Evolutionary conservation across 2,113 vertebrate genomes (phyloP).

Genomic region (Gavialis gangeticus): DNA sequence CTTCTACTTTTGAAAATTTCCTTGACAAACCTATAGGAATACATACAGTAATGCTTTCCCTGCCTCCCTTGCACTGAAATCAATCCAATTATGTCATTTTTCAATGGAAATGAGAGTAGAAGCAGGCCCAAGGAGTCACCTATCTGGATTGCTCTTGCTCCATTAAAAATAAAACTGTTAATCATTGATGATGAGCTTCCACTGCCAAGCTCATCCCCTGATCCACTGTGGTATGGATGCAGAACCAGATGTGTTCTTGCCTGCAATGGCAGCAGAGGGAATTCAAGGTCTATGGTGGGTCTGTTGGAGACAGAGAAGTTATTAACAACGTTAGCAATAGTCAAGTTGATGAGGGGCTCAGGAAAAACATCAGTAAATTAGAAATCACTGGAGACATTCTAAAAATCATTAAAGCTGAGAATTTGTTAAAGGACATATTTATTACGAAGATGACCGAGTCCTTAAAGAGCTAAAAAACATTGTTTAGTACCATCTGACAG

Average conservation of each 20-base stretch:
- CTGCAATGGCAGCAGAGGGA: constrained; percentile 49
- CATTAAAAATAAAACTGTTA: constrained; percentile 47
- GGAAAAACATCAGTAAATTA: constrained; percentile 62
- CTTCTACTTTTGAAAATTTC: constrained; percentile 34
- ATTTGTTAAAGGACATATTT: constrained; percentile 57
- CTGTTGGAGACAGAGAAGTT: constrained; percentile 43
- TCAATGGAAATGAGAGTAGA: constrained; percentile 31
- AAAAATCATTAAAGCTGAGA: constrained; percentile 38
- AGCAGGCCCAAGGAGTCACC: constrained; percentile 2
- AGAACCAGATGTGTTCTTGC: constrained; percentile 58
- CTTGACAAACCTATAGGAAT: background rate
- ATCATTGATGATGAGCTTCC: constrained; percentile 45
- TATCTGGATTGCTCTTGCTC: constrained; percentile 27
- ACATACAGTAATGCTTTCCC: background rate
- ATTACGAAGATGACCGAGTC: constrained; percentile 47
- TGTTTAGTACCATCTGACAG: constrained; percentile 24
- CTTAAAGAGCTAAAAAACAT: constrained; percentile 21
- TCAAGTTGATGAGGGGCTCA: constrained; percentile 59
- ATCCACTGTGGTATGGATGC: constrained; percentile 4
- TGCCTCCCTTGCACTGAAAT: constrained; percentile 11
- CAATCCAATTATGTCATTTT: constrained; percentile 29
- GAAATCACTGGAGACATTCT: constrained; percentile 45
- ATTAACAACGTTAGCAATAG: constrained; percentile 56
- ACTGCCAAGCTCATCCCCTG: constrained; percentile 24
- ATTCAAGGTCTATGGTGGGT: constrained; percentile 52